Base-by-base conservation (phyloP, 2,113 vertebrate genomes). In the Camelus bactrianus region DNA sequence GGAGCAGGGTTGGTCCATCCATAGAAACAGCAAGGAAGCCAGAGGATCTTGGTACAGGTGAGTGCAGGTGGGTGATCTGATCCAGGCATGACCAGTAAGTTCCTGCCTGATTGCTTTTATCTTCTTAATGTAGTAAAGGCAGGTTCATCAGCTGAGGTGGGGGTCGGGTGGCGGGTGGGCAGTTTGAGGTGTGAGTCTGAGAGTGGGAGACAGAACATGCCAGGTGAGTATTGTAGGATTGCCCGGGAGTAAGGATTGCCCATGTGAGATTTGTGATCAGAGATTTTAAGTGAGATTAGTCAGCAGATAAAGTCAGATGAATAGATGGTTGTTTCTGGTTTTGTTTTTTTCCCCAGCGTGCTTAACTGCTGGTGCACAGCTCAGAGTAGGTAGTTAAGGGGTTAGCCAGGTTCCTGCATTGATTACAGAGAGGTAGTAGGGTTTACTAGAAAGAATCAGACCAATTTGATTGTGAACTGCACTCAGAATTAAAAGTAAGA, bases 231-330 rank as follows among this genome's bases (percentile, higher is more conserved):
- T 56, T 48, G 24, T 67, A 76, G 58, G 30, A 32, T 83, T 38
- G n/a, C 50, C 35, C 32, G 46, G 48, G 64, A 89, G 76, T 62
- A 20, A 65, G 35, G 11, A 11, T 90, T 48, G 35, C 69, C 58
- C 30, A 35, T 48, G 83, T 64, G 42, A 64, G 56, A 73, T 83
- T 42, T 92, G 42, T 15, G 11, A 8, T 52, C 42, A 73, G 38
- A 54, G 73, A 52, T 52, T 73, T 83, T 62, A 92, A 38, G 24
- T 92, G 90, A 50, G 54, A 73, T 92, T 83, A 50, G 42, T 83
- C 80, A 73, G 16, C 32, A 73, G 60, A 79, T 79, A 48, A 89
- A 76, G 32, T 50, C 72, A 69, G 48, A 91, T 67, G 32, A 67
- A 90, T 42, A 79, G 62, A 67, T 69, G 48, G 48, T n/a, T 73